Base-by-base conservation (phyloP, 1,140 invertebrate species). In the Drosophila hydei region DNA sequence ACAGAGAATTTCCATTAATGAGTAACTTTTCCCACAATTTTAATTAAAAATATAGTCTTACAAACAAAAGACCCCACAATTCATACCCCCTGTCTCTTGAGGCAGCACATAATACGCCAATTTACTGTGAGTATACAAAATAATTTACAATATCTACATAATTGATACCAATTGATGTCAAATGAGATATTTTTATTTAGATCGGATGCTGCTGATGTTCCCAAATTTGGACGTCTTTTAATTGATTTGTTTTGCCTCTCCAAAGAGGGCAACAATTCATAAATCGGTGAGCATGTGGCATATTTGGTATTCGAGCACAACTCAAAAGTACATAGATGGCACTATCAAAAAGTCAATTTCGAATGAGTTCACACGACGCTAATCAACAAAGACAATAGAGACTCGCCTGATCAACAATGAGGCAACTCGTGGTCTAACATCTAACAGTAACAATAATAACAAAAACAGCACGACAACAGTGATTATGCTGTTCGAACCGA, bases 141-240 rank as follows among this genome's bases (percentile, higher is more conserved):
- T 73, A 89, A 88, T 88, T 87, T 88, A 79, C 62, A 76, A 73
- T 61, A 76, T 68, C 64, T 67, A 33, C 72, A 81, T 88, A 88
- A 88, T 88, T 88, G 83, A 72, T 72, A 79, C 64, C 83, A 88
- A 88, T 88, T 88, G 83, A 83, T 74, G 79, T 77, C 68, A 88
- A 88, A 79, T 76, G 64, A 77, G 75, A 54, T 63, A 16, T 43
- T 48, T 38, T 16, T 69, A 65, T 69, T 14, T 40, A 40, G 38
- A 75, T 72, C 55, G 61, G 61, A 64, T 75, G 27, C 18, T 54
- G 47, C 4, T 38, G 36, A 12, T 61, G 58, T 54, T 33, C 36
- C 25, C 25, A 19, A 30, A 27, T 16, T 48, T 52, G 27, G 27
- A 6, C 14, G 23, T 43, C 4, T 48, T 71, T 73, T 62, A 76